Conservation (phyloP, 2,113 vertebrate species). For the Myrmecobius fasciatus region DNA sequence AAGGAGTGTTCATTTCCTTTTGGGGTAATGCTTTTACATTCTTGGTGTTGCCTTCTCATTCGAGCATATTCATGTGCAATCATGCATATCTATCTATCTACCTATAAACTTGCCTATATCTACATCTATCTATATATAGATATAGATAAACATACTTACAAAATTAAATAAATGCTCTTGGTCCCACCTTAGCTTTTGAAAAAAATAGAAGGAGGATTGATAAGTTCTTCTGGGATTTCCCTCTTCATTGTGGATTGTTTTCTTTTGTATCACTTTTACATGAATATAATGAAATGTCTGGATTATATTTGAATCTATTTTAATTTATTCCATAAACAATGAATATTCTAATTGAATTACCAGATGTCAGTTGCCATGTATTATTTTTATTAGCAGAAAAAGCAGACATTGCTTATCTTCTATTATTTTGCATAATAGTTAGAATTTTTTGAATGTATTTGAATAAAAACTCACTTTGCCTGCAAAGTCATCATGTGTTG, state of each 20-base stretch:
- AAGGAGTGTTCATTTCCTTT: neutral
- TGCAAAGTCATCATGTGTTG: neutral
- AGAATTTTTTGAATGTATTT: slow-evolving; percentile 9
- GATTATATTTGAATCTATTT: slow-evolving; percentile 56
- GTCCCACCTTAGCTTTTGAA: slow-evolving; percentile 46
- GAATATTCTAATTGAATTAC: slow-evolving; percentile 53
- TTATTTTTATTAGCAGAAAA: neutral
- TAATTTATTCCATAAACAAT: slow-evolving; percentile 47
- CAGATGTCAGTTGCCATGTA: slow-evolving; percentile 22
- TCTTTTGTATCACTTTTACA: slow-evolving; percentile 55
- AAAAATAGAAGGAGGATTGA: slow-evolving; percentile 44
- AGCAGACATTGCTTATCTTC: neutral
- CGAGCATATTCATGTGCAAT: too few species aligned
- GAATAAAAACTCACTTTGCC: neutral
- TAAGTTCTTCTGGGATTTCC: slow-evolving; percentile 44
- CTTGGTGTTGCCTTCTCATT: neutral
- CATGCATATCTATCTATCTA: too few species aligned
- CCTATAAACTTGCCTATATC: too few species aligned
- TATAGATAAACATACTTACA: neutral
- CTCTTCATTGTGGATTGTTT: slow-evolving; percentile 53
- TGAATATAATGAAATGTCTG: slow-evolving; percentile 51
- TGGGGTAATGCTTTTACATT: neutral
- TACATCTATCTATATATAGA: neutral
- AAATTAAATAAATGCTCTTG: slow-evolving; percentile 51
- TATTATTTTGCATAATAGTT: slow-evolving; percentile 1